These are phyloP conservation scores for Prietella phreatophila DNA, from an alignment of 2,113 vertebrate species.

Conservation along the genomic window DNA sequence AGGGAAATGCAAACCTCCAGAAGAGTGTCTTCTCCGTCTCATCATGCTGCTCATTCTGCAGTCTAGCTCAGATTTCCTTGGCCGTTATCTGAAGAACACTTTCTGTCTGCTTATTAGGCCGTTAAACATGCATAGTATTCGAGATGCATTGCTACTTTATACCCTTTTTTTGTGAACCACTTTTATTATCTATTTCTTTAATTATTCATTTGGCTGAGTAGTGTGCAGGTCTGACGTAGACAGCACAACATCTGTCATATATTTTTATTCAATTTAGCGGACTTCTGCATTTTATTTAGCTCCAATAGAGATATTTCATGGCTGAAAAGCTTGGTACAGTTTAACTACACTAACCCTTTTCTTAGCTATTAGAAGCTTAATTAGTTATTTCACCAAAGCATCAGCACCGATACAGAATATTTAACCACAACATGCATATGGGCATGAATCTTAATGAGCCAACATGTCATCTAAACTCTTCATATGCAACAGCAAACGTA, in stretches of 20 bases:
- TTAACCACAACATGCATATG: neutral
- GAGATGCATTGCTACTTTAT: neutral
- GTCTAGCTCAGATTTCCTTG: neutral
- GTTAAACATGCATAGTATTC: conserved; percentile 7
- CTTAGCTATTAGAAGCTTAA: neutral
- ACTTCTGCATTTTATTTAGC: neutral
- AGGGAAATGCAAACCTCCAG: conserved; percentile 38
- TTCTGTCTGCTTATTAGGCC: conserved; percentile 14
- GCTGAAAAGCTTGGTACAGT: neutral
- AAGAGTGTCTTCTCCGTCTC: conserved; percentile 4
- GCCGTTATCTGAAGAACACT: neutral
- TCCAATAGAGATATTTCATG: neutral
- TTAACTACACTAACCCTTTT: neutral
- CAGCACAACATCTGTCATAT: neutral
- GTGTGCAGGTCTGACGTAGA: neutral
- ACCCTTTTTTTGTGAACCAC: neutral
- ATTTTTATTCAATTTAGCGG: neutral
- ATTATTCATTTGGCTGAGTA: neutral
- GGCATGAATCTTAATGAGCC: neutral
- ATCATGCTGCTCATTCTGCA: conserved; percentile 24
- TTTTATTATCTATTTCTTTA: neutral
- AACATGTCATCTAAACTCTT: neutral
- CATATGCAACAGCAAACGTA: neutral
- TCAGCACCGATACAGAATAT: neutral
- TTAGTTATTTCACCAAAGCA: neutral